Evolutionary conservation across 2,888 invertebrate genomes (phyloP).

Genomic region (Gortyna flavago): DNA sequence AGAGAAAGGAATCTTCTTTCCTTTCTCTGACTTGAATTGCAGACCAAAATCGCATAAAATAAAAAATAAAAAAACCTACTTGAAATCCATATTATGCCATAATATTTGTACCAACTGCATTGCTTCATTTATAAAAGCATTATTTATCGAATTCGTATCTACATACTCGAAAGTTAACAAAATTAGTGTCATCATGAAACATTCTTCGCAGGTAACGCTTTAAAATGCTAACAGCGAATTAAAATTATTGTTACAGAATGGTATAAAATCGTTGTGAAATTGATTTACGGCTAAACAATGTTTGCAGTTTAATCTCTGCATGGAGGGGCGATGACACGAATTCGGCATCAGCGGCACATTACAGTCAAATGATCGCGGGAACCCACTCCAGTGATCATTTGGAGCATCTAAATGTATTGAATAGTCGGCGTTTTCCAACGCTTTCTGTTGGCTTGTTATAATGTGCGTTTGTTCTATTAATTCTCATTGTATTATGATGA

Average conservation of each 20-base stretch:
- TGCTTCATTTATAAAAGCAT: not conserved
- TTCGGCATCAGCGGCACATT: conserved; percentile 82
- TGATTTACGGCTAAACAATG: conserved; percentile 85
- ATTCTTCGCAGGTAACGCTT: conserved; percentile 43
- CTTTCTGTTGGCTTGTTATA: conserved; percentile 26
- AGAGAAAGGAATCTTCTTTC: not conserved
- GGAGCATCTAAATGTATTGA: conserved; percentile 47
- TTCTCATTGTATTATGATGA: not conserved
- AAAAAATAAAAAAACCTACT: too few species aligned
- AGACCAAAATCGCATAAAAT: too few species aligned
- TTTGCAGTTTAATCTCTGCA: conserved; percentile 86
- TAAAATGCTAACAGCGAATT: conserved; percentile 68
- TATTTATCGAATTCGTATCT: not conserved
- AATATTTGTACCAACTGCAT: not conserved
- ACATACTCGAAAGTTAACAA: not conserved
- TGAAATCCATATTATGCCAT: not conserved
- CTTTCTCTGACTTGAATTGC: too few species aligned
- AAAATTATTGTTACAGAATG: conserved; percentile 77
- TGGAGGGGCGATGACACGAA: conserved; percentile 82
- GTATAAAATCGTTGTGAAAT: conserved; percentile 74
- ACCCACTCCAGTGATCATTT: conserved; percentile 48
- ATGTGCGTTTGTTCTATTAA: not conserved
- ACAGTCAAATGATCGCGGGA: conserved; percentile 75
- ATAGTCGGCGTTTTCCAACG: conserved; percentile 16
- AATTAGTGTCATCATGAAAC: not conserved